phyloP scores from a whole-genome alignment of 2,888 invertebrate species.

The Dynastes hyllus region DNA sequence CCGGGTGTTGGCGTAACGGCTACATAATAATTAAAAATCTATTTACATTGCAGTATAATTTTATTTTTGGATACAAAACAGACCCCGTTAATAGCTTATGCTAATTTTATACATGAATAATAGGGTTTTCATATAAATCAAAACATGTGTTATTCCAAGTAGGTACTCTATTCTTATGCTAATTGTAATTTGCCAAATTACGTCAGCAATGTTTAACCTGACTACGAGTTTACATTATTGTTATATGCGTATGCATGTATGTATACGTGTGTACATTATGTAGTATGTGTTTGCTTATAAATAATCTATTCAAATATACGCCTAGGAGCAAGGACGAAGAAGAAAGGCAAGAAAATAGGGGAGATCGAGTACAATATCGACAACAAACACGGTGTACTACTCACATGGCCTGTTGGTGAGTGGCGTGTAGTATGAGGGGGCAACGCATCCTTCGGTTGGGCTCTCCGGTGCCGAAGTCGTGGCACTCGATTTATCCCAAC shows the following conservation, averaged over 20 bases:
- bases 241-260: not conserved
- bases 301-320: slow-evolving; percentile 20
- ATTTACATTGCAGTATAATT: no score
- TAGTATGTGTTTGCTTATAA: not conserved
- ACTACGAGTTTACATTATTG: slow-evolving; percentile 6
- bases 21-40: no score
- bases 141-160: not conserved
- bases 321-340: not conserved
- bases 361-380: slow-evolving; percentile 11
- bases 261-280: no score
- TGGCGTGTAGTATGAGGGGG: slow-evolving; percentile 77
- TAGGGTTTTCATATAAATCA: no score
- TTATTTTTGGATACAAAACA: no score
- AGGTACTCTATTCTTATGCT: slow-evolving; percentile 1
- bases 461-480: slow-evolving; percentile 71
- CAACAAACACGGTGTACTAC: slow-evolving; percentile 51
- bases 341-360: slow-evolving; percentile 1
- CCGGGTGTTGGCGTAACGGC: no score
- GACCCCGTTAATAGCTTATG: no score
- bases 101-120: no score
- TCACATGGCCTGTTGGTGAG: slow-evolving; percentile 65
- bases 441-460: slow-evolving; percentile 77
- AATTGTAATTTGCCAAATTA: slow-evolving; percentile 2
- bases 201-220: not conserved
- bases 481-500: slow-evolving; percentile 68